These are phyloP conservation scores for Lithophane socia DNA, from an alignment of 2,888 invertebrate genomes.

Conservation along the genomic window DNA sequence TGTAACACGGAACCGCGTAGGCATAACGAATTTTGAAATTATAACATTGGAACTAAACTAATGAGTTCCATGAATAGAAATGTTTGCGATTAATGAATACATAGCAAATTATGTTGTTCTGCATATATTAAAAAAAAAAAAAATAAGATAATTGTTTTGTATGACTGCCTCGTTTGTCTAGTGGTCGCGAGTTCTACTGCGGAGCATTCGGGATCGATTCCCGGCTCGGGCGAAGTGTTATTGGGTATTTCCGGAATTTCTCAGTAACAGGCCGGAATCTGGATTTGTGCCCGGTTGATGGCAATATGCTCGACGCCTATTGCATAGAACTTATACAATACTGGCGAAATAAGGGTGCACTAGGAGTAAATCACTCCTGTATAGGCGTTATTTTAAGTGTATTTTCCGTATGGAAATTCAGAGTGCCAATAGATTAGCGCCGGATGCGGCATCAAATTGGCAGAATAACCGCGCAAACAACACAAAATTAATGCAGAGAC, in stretches of 20 bases:
- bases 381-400: background rate
- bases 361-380: background rate
- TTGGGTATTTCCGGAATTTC: background rate
- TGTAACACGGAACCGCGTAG: constrained; percentile 2
- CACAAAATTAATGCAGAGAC: constrained; percentile 12
- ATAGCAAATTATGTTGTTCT: background rate
- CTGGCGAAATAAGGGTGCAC: too few species aligned
- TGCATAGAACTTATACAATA: too few species aligned
- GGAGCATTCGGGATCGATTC: background rate
- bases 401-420: constrained; percentile 3
- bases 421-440: background rate
- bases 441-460: background rate
- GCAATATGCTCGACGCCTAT: background rate
- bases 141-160: background rate
- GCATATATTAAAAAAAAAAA: background rate
- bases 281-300: background rate
- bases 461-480: constrained; percentile 7
- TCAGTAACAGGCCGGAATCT: background rate
- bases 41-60: background rate
- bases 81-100: background rate
- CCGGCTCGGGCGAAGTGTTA: background rate
- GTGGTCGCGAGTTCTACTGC: background rate
- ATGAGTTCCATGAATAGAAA: background rate
- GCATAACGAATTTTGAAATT: constrained; percentile 22
- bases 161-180: background rate